Base-by-base conservation (phyloP, 2,888 invertebrate genomes). In the Rugalucina vietnamica region DNA sequence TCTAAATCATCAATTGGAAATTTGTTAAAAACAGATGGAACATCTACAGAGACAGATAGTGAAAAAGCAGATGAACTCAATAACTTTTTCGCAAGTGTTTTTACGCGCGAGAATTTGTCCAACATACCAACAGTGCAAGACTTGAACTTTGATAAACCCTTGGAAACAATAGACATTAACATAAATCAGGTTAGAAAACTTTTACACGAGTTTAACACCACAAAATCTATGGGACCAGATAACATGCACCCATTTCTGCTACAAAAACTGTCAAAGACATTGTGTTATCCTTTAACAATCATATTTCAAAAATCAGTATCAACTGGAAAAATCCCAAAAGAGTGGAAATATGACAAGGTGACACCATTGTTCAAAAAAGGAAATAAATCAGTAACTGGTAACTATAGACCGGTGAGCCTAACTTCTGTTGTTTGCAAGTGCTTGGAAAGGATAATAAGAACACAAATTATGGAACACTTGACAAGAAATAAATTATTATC, bases 1-100 rank as follows among this genome's bases (percentile, higher is more conserved):
- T 37, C 73, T 4, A n/a, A 70, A 24, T 70, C 70, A 32, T 27
- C 29, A 29, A 54, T 77, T 5, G 39, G 32, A 36, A 77, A 77
- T 65, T 32, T 76, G 1, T 21, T n/a, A n/a, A 65, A 36, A 60
- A 37, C 10, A 24, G 65, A 76, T 39, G 27, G 65, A 1, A 32
- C 60, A 34, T 34, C 72, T n/a, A 39, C 36, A 10, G 32, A 18
- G 24, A 54, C 27, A 29, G 72, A 78, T 57, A 34, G 65, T 24
- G 78, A 78, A 36, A 78, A 71, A 39, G 72, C 57, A 37, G 50
- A 78, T 32, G 54, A 65, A 50, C 37, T 78, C 5, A 78, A 78
- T 54, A 24, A 54, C 1, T 50, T 71, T 37, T 78, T 78, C 29
- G n/a, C 54, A 54, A 71, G 36, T 78, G 78, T 71, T 4, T 78